A percentile compares a stretch with the other conserved stretches of the same genome.
phyloP scores from a whole-genome alignment of 2,888 invertebrate genomes.

The Catocala nupta region DNA sequence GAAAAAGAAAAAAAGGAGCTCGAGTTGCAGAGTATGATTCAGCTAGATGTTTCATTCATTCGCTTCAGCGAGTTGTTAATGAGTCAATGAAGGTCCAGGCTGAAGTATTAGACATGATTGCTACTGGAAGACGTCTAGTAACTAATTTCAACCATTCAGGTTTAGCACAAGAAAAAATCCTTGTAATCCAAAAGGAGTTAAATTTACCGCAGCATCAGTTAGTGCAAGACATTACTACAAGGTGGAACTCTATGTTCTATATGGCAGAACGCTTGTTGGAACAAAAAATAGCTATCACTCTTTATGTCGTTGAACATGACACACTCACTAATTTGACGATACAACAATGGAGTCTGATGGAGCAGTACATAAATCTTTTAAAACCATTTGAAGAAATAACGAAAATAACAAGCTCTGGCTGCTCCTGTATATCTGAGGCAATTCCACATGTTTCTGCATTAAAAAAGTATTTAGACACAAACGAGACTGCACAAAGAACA shows the following conservation, averaged over 20 bases:
- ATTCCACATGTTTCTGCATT: conserved; percentile 15
- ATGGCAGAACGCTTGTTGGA: conserved; percentile 9
- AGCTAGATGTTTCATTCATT: conserved; percentile 53
- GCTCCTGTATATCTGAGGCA: conserved; percentile 2
- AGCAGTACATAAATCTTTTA: conserved; percentile 41
- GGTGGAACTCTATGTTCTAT: conserved; percentile 30
- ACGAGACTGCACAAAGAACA: conserved; percentile 26
- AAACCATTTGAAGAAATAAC: conserved; percentile 24
- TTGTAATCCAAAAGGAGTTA: conserved; percentile 50
- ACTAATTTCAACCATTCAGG: conserved; percentile 56
- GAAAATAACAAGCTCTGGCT: conserved; percentile 12
- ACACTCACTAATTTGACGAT: conserved; percentile 9
- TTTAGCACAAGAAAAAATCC: conserved; percentile 43
- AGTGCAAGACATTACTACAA: conserved; percentile 37
- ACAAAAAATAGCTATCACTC: conserved; percentile 24
- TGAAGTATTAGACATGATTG: conserved; percentile 45
- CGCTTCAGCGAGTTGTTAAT: conserved; percentile 46
- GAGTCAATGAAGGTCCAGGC: conserved; percentile 51
- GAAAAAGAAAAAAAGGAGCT: too few species aligned
- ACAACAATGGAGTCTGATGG: conserved; percentile 5
- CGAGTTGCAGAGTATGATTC: conserved; percentile 47
- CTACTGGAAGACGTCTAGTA: conserved; percentile 53
- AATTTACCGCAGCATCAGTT: conserved; percentile 51
- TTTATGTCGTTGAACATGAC: conserved; percentile 14
- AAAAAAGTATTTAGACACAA: conserved; percentile 21